Conservation (phyloP, 2,113 vertebrate species). For the Danionella cerebrum region DNA sequence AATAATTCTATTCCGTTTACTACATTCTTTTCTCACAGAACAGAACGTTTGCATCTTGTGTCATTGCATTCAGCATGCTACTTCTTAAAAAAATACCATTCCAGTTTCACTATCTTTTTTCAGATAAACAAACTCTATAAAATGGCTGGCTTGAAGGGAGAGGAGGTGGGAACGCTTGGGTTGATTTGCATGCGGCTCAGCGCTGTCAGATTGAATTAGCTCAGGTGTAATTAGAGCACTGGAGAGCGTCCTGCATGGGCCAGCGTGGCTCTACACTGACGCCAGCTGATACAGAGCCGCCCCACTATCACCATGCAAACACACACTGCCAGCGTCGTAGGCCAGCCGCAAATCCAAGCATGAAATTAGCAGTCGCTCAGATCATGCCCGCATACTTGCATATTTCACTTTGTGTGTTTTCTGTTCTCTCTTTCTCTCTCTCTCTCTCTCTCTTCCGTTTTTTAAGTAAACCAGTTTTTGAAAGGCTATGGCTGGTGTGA, state of each 20-base stretch:
- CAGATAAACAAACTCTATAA: neutral
- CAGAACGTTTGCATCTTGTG: neutral
- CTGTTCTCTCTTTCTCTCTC: neutral
- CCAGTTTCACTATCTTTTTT: neutral
- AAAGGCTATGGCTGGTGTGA: neutral
- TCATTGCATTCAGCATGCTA: neutral
- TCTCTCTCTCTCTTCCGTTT: neutral
- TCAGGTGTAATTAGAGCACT: slow-evolving; percentile 54
- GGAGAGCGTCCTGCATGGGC: slow-evolving; percentile 40
- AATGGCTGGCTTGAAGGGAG: neutral
- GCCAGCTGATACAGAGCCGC: slow-evolving; percentile 46
- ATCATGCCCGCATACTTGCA: slow-evolving; percentile 36
- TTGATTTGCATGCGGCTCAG: slow-evolving; percentile 56
- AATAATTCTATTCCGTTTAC: neutral
- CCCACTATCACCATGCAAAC: slow-evolving; percentile 40
- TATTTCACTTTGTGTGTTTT: slow-evolving; percentile 33
- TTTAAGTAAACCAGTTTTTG: neutral
- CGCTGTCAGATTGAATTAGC: slow-evolving; percentile 60
- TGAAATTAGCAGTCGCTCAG: slow-evolving; percentile 38
- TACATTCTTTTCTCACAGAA: neutral
- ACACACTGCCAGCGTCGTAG: slow-evolving; percentile 36
- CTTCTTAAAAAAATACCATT: neutral
- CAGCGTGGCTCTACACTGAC: slow-evolving; percentile 30
- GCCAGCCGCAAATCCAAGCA: slow-evolving; percentile 33
- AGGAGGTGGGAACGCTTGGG: neutral